A percentile compares a stretch with the other conserved stretches of the same genome.
phyloP scores from a whole-genome alignment of 2,888 invertebrate species.

The Xestia sexstrigata region DNA sequence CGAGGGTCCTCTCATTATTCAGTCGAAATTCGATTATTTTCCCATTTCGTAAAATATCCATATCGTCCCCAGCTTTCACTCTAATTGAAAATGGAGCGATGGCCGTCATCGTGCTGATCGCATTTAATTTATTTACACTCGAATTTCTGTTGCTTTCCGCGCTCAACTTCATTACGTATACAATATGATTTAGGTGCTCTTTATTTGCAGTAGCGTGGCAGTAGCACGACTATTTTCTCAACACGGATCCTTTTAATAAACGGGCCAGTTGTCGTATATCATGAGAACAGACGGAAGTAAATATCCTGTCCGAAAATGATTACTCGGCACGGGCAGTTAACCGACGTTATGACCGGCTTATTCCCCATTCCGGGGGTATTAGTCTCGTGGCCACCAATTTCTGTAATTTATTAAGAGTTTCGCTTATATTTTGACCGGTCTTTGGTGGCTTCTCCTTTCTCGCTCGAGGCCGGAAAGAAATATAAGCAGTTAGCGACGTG shows the following conservation, averaged over 20 bases:
- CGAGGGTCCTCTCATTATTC: constrained; percentile 90
- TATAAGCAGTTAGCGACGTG: constrained; percentile 82
- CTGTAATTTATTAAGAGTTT: constrained; percentile 90
- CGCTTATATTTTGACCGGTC: constrained; percentile 81
- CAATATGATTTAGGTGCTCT: constrained; percentile 65
- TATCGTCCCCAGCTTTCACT: constrained; percentile 89
- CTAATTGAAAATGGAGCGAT: constrained; percentile 88
- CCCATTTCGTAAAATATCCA: constrained; percentile 90
- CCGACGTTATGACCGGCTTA: constrained; percentile 87
- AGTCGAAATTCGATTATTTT: constrained; percentile 90
- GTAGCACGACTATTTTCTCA: constrained; percentile 58
- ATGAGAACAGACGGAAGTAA: constrained; percentile 87
- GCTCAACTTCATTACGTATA: constrained; percentile 67
- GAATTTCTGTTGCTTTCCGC: constrained; percentile 69
- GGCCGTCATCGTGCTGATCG: constrained; percentile 80
- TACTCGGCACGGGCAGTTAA: constrained; percentile 88
- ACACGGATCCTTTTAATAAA: constrained; percentile 81
- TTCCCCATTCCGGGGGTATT: constrained; percentile 88
- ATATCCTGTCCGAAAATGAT: constrained; percentile 89
- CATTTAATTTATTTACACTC: constrained; percentile 83
- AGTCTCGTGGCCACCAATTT: constrained; percentile 88
- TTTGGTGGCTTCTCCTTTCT: constrained; percentile 85
- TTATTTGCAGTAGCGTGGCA: constrained; percentile 45
- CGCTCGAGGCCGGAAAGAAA: constrained; percentile 81
- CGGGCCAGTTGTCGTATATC: constrained; percentile 76